Conservation (phyloP, 2,113 vertebrate genomes). For the Callionymus lyra region DNA sequence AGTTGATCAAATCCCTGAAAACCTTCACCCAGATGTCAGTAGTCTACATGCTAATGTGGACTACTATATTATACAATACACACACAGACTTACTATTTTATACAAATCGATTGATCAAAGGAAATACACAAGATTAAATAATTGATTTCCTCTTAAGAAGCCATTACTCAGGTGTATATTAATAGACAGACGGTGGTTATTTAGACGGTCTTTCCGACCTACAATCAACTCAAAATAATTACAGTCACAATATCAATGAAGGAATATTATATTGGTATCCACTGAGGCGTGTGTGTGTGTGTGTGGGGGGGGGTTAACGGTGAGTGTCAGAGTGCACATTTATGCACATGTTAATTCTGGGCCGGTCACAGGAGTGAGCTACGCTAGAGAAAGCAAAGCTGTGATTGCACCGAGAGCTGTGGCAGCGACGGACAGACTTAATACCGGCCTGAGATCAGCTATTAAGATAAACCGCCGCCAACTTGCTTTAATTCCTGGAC, state of each 20-base stretch:
- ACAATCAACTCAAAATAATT: constrained; percentile 60
- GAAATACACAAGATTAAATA: too few species aligned
- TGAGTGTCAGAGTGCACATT: constrained; percentile 10
- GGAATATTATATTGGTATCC: constrained; percentile 61
- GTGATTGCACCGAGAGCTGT: constrained; percentile 57
- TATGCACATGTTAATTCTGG: constrained; percentile 56
- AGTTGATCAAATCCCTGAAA: too few species aligned
- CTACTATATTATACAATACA: too few species aligned
- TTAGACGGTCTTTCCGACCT: constrained; percentile 33
- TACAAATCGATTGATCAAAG: too few species aligned
- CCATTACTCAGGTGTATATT: too few species aligned
- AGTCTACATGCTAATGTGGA: too few species aligned
- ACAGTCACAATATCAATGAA: constrained; percentile 63
- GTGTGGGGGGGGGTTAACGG: constrained; percentile 3
- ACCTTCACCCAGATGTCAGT: too few species aligned
- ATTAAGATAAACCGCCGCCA: constrained; percentile 70
- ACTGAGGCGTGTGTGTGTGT: constrained; percentile 47
- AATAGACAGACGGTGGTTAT: constrained; percentile 1
- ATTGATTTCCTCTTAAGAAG: too few species aligned
- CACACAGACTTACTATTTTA: too few species aligned
- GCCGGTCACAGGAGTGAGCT: constrained; percentile 65
- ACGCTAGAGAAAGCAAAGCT: constrained; percentile 68
- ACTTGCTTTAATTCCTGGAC: constrained; percentile 67
- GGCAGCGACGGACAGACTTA: constrained; percentile 59
- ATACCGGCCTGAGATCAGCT: constrained; percentile 67